Base-by-base conservation (phyloP, 2,888 invertebrate genomes). In the Drosophila recens region DNA sequence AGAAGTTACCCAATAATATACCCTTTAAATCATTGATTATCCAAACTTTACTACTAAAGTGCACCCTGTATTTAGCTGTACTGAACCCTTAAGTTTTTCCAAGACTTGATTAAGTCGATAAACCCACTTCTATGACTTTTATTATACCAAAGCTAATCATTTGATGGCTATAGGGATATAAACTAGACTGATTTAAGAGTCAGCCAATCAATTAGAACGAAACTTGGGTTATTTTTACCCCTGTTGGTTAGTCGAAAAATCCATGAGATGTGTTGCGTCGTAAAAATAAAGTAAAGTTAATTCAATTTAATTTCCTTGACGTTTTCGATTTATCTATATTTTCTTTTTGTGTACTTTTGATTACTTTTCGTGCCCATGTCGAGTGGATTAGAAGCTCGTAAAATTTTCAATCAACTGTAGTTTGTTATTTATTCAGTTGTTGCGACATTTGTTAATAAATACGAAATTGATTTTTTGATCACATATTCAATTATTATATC, bases 301-400 rank as follows among this genome's bases (percentile, higher is more conserved):
- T 49, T 42, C 8, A 53, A 58, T 63, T 52, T 42, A 51, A 48
- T 36, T 61, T 34, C 1, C n/a, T 27, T 61, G 13, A n/a, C 8
- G 6, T 34, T 67, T 43, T 11, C 46, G 2, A 42, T 33, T 15
- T 53, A 23, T 38, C n/a, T 48, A 46, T 43, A 52, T 48, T 45
- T 57, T 45, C 1, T 33, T 64, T 48, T 40, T 23, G 30, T 23
- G 4, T 40, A 5, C 15, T 56, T 51, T 23, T 30, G 43, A 53
- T 58, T 54, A 43, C 38, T 27, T 48, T 59, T 54, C 9, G 23
- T 4, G 20, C 10, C 4, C 30, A 59, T 54, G 40, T 74, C 54
- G 52, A 70, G 46, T 86, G 69, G 62, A 67, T 78, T 62, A 69
- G 36, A 72, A 58, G 72, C 62, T 84, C 58, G 66, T 68, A 48